Evolutionary conservation across 2,888 invertebrate genomes (phyloP).

Genomic region (Miltochrista miniata): DNA sequence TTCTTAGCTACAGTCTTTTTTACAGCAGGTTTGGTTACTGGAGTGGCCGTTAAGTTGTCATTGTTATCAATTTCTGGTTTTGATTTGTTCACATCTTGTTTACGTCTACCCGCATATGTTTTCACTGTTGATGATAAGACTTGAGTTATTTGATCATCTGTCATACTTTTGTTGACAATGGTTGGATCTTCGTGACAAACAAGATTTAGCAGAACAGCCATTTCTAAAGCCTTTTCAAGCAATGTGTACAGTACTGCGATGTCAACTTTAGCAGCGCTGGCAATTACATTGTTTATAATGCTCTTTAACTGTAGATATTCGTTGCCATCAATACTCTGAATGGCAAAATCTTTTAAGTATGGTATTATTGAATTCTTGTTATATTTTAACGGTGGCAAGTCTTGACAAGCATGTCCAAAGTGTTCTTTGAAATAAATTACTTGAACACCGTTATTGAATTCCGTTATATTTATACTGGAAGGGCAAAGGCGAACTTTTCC

Average conservation of each 20-base stretch:
- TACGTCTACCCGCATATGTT: slow-evolving; percentile 26
- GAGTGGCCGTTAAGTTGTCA: slow-evolving; percentile 9
- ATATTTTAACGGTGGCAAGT: slow-evolving; percentile 32
- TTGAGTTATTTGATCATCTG: slow-evolving; percentile 45
- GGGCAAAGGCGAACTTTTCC: slow-evolving; percentile 50
- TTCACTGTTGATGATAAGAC: slow-evolving; percentile 33
- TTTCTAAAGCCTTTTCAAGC: slow-evolving; percentile 53
- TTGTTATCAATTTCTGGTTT: slow-evolving; percentile 2
- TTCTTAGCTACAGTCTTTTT: not conserved
- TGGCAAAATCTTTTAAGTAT: slow-evolving; percentile 32
- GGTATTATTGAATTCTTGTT: slow-evolving; percentile 46
- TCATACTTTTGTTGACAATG: slow-evolving; percentile 22
- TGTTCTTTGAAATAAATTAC: slow-evolving; percentile 58
- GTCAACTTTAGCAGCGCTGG: slow-evolving; percentile 49
- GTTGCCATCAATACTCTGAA: slow-evolving; percentile 6
- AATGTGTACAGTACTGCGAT: slow-evolving; percentile 43
- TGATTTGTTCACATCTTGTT: slow-evolving; percentile 17
- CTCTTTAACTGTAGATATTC: slow-evolving; percentile 50
- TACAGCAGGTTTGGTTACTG: not conserved
- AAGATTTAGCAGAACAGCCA: slow-evolving; percentile 50
- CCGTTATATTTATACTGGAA: slow-evolving; percentile 45
- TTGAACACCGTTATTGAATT: slow-evolving; percentile 53
- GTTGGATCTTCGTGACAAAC: slow-evolving; percentile 34
- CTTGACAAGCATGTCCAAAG: slow-evolving; percentile 38
- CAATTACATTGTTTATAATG: slow-evolving; percentile 48